Percentiles rank a stretch among this genome's conserved stretches.
Evolutionary conservation across 2,113 vertebrate genomes (phyloP).

Genomic region (Ictalurus furcatus): DNA sequence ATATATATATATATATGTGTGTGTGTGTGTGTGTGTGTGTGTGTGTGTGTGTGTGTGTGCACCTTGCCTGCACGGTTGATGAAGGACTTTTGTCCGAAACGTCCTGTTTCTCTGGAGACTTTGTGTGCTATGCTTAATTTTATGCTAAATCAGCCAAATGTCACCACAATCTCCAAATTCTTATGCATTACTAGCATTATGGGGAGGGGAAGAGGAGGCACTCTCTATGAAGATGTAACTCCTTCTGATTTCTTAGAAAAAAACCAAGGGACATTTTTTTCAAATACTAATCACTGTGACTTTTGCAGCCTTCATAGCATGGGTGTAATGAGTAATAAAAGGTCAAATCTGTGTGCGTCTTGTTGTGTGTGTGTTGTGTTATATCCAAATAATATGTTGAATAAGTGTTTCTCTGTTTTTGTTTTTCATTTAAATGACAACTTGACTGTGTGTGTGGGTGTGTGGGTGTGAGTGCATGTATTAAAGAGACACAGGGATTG

Average conservation of each 20-base stretch:
- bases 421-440: not conserved
- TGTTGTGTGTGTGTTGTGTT: not conserved
- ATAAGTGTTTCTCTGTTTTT: not conserved
- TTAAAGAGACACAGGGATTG: not conserved
- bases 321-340: not conserved
- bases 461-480: not conserved
- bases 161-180: not conserved
- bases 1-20: too few relatives aligned
- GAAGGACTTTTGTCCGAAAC: slow-evolving; percentile 19
- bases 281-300: not conserved
- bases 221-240: not conserved
- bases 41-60: too few relatives aligned
- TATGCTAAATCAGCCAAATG: slow-evolving; percentile 9
- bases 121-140: slow-evolving; percentile 17
- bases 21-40: too few relatives aligned
- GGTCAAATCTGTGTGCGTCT: not conserved
- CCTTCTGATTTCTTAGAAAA: not conserved
- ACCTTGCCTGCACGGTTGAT: slow-evolving; percentile 4
- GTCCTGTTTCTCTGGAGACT: not conserved
- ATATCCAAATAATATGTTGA: not conserved
- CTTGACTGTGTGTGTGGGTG: not conserved
- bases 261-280: not conserved
- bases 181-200: not conserved
- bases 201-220: too few relatives aligned
- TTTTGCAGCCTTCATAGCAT: not conserved